Evolutionary conservation across 2,888 invertebrate species (phyloP).

Genomic region (Ichneumon xanthorius): DNA sequence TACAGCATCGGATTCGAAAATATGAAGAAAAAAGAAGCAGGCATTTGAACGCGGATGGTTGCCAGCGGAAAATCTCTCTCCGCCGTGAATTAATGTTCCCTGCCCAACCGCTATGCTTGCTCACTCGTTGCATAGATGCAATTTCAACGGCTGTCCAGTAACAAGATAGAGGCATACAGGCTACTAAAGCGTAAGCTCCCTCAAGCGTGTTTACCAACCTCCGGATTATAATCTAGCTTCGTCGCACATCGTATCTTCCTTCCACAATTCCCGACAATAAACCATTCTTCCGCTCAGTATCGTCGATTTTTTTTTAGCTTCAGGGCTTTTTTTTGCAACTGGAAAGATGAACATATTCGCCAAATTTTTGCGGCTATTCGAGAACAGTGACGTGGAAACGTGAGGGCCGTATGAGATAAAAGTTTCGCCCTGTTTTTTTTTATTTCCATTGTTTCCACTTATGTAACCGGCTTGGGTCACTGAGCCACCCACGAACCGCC

Average conservation of each 20-base stretch:
- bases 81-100: background rate
- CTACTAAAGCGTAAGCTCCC: background rate
- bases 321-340: background rate
- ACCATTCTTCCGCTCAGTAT: background rate
- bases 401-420: background rate
- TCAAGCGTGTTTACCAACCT: conserved; percentile 6
- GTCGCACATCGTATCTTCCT: background rate
- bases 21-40: background rate
- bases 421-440: background rate
- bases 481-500: background rate
- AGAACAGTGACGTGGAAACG: background rate
- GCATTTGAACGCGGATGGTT: background rate
- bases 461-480: background rate
- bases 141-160: conserved; percentile 6
- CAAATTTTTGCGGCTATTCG: background rate
- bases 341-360: background rate
- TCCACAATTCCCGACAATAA: background rate
- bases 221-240: background rate
- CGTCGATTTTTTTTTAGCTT: background rate
- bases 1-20: background rate
- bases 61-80: background rate
- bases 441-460: background rate
- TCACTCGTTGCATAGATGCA: conserved; percentile 1
- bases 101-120: background rate
- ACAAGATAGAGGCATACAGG: background rate